A percentile compares a stretch with the other conserved stretches of the same genome.
Evolutionary conservation across 1,140 invertebrate genomes (phyloP).

Genomic region (Pseudomyrmex pallidus): DNA sequence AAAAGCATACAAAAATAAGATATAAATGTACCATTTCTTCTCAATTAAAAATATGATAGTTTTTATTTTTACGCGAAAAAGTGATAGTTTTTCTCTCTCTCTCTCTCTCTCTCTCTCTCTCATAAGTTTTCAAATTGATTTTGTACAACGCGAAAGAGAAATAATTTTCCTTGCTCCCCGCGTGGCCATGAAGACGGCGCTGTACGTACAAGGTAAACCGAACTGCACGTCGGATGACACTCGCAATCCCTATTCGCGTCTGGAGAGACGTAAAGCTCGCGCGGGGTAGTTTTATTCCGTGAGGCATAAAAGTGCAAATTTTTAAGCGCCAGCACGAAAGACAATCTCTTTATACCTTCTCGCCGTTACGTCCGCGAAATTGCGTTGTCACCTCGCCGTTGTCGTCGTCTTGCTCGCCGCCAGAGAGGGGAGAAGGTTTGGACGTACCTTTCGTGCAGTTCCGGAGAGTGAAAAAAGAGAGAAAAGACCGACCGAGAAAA

Average conservation of each 20-base stretch:
- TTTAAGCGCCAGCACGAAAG: conserved; percentile 67
- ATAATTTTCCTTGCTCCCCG: conserved; percentile 1
- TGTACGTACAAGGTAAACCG: background rate
- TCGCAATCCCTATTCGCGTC: conserved; percentile 21
- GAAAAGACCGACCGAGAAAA: background rate
- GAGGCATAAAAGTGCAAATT: conserved; percentile 69
- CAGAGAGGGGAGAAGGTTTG: background rate
- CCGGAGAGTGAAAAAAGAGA: conserved; percentile 13
- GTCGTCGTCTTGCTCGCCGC: background rate
- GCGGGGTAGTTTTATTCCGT: conserved; percentile 42
- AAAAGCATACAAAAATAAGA: background rate
- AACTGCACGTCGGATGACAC: conserved; percentile 10
- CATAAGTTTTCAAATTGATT: conserved; percentile 19
- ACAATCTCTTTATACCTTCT: conserved; percentile 72
- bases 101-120: too few species aligned
- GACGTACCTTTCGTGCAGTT: background rate
- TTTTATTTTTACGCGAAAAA: background rate
- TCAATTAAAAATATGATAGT: too few species aligned
- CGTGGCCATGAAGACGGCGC: background rate
- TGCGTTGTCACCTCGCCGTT: conserved; percentile 68
- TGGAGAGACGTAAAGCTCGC: conserved; percentile 46
- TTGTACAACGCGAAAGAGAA: conserved; percentile 1
- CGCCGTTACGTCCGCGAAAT: conserved; percentile 68
- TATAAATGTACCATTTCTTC: background rate
- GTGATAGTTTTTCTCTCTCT: too few species aligned